Evolutionary conservation across 2,888 invertebrate species (phyloP).

Genomic region (Polylopha cassiicola): DNA sequence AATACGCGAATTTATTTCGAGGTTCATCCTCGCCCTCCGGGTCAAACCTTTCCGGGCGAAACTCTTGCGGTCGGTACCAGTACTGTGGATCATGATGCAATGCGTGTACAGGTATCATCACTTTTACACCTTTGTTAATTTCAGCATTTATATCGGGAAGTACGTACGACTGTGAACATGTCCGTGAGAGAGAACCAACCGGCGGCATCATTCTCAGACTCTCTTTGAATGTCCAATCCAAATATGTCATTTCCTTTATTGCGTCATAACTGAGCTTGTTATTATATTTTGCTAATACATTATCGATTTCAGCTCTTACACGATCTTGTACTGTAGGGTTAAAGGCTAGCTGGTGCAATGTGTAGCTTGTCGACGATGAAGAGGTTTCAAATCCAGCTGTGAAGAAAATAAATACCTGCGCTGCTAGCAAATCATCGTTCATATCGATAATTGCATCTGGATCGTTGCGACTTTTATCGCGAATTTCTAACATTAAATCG

Average conservation of each 20-base stretch:
- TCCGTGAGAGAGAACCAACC: slow-evolving; percentile 42
- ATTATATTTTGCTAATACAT: slow-evolving; percentile 41
- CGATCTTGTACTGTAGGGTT: slow-evolving; percentile 52
- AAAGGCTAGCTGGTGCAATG: slow-evolving; percentile 54
- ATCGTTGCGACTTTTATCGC: slow-evolving; percentile 37
- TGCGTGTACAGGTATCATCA: slow-evolving; percentile 16
- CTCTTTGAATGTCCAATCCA: slow-evolving; percentile 50
- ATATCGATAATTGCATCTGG: slow-evolving; percentile 42
- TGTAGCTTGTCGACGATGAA: slow-evolving; percentile 56
- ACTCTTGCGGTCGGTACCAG: slow-evolving; percentile 30
- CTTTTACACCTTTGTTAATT: slow-evolving; percentile 14
- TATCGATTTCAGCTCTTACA: slow-evolving; percentile 53
- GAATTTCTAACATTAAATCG: slow-evolving; percentile 25
- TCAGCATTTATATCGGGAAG: slow-evolving; percentile 29
- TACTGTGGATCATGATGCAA: slow-evolving; percentile 26
- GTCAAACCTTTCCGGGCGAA: slow-evolving; percentile 32
- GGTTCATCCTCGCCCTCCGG: slow-evolving; percentile 21
- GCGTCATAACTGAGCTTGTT: slow-evolving; percentile 53
- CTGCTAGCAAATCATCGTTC: slow-evolving; percentile 38
- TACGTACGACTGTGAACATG: slow-evolving; percentile 37
- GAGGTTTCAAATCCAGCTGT: slow-evolving; percentile 70
- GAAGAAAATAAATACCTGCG: slow-evolving; percentile 57
- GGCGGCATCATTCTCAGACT: slow-evolving; percentile 50
- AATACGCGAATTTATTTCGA: slow-evolving; percentile 13
- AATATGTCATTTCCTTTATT: slow-evolving; percentile 42